These are phyloP conservation scores for Neocloeon triangulifer DNA, from an alignment of 1,140 invertebrate species.

Conservation along the genomic window DNA sequence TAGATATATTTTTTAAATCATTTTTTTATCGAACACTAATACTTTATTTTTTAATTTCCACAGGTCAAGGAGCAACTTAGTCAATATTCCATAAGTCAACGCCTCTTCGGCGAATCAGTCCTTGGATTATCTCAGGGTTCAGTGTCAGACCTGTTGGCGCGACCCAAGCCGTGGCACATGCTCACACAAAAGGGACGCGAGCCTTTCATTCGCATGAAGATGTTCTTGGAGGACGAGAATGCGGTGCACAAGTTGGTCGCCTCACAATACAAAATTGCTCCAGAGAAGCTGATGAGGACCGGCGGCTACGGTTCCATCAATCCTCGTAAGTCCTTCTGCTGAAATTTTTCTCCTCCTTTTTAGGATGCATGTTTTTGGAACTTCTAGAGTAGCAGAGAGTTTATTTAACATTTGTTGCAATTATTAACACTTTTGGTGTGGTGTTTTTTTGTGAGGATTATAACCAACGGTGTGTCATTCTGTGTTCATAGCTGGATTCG, in stretches of 20 bases:
- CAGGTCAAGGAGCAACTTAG: conserved; percentile 89
- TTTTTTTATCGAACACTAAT: too few species aligned
- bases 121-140: conserved; percentile 89
- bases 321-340: conserved; percentile 29
- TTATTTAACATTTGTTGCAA: too few species aligned
- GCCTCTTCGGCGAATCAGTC: conserved; percentile 93
- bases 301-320: conserved; percentile 75
- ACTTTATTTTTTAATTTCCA: background rate
- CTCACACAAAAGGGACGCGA: conserved; percentile 90
- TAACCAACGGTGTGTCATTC: too few species aligned
- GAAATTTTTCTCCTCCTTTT: too few species aligned
- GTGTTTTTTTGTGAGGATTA: too few species aligned
- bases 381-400: too few species aligned
- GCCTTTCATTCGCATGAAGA: conserved; percentile 94
- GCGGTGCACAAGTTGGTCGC: conserved; percentile 90
- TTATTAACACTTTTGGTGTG: too few species aligned
- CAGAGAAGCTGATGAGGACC: conserved; percentile 85
- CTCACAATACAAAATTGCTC: conserved; percentile 92
- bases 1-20: background rate
- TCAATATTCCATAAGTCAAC: conserved; percentile 95
- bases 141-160: conserved; percentile 79
- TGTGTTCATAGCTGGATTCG: too few species aligned
- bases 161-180: conserved; percentile 96
- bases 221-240: conserved; percentile 93
- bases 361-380: too few species aligned